phyloP scores from a whole-genome alignment of 1,140 invertebrate genomes.

The Leptopilina clavipes region DNA sequence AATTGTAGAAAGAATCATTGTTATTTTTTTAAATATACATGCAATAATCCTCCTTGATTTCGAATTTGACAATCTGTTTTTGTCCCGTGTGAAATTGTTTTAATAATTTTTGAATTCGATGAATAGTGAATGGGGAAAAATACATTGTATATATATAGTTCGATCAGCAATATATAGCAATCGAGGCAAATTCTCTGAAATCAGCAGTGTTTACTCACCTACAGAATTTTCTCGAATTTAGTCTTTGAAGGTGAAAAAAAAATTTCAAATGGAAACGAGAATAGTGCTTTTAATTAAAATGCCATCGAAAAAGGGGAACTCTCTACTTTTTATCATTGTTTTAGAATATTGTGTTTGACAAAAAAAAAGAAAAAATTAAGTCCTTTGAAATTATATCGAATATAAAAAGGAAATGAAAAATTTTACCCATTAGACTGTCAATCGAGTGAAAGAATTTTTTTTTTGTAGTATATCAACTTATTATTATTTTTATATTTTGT shows the following conservation, averaged over 20 bases:
- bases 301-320: neutral
- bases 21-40: too few relatives aligned
- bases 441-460: neutral
- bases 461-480: neutral
- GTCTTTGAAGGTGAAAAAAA: neutral
- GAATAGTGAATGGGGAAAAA: too few relatives aligned
- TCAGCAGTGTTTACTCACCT: neutral
- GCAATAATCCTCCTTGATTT: too few relatives aligned
- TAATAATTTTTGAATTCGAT: too few relatives aligned
- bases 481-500: neutral
- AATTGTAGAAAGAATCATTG: too few relatives aligned
- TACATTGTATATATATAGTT: too few relatives aligned
- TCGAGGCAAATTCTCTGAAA: neutral
- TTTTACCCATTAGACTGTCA: neutral
- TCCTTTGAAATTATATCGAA: neutral
- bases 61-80: too few relatives aligned
- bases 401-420: neutral
- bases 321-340: neutral
- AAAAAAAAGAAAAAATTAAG: neutral
- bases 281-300: conserved; percentile 11
- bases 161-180: neutral
- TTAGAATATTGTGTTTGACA: neutral
- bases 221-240: neutral
- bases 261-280: conserved; percentile 7
- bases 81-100: too few relatives aligned